Evolutionary conservation across 2,113 vertebrate genomes (phyloP).

Genomic region (Asarcornis scutulata): DNA sequence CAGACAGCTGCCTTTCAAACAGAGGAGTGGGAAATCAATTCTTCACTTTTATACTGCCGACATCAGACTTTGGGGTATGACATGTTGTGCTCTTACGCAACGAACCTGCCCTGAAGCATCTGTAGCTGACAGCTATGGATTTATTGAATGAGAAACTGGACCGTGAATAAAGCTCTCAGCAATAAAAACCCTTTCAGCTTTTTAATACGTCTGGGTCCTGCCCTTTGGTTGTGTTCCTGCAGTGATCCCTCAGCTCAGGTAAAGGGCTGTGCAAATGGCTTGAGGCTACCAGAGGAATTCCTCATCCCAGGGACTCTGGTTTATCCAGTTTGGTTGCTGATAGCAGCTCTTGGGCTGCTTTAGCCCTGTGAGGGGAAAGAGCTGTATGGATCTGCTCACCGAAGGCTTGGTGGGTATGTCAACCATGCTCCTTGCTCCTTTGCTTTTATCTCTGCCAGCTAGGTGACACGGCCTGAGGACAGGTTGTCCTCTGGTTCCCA

Average conservation of each 20-base stretch:
- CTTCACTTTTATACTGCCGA: background rate
- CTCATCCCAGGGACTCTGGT: background rate
- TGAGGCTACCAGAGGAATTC: background rate
- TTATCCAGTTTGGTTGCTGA: background rate
- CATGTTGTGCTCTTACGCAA: background rate
- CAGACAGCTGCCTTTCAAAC: background rate
- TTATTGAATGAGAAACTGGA: slow-evolving; percentile 16
- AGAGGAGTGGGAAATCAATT: background rate
- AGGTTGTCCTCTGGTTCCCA: background rate
- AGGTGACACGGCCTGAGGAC: background rate
- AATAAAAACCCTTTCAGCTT: slow-evolving; percentile 26
- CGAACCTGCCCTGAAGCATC: background rate
- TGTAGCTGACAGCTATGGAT: background rate
- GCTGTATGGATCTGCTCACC: background rate
- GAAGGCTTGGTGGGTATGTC: background rate
- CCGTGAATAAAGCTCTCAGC: background rate
- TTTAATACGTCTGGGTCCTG: background rate
- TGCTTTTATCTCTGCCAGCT: background rate
- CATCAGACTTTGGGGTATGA: background rate
- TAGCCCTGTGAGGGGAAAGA: background rate
- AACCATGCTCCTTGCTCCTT: background rate
- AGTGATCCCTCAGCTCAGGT: background rate
- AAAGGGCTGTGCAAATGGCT: background rate
- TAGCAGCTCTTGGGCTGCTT: background rate
- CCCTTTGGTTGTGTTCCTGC: background rate